phyloP scores from a whole-genome alignment of 1,140 invertebrate species.

The Zophobas morio region DNA sequence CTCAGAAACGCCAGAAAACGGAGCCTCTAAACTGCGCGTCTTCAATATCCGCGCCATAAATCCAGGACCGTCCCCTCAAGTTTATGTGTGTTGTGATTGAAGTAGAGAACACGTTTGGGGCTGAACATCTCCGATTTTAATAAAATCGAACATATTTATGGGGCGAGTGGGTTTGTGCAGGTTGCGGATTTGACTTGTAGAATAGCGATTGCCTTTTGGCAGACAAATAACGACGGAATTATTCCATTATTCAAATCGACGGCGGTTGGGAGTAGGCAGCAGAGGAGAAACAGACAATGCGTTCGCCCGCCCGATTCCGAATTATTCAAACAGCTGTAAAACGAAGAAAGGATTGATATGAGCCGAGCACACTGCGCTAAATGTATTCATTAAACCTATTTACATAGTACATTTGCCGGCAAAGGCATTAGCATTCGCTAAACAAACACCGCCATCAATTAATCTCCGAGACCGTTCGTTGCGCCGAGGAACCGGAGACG shows the following conservation, averaged over 20 bases:
- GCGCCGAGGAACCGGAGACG: slow-evolving; percentile 39
- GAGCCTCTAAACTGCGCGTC: background rate
- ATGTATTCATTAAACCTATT: slow-evolving; percentile 62
- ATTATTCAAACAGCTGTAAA: slow-evolving; percentile 61
- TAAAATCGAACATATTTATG: slow-evolving; percentile 40
- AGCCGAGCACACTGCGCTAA: slow-evolving; percentile 54
- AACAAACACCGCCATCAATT: slow-evolving; percentile 54
- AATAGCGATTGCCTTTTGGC: slow-evolving; percentile 59
- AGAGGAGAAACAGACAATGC: slow-evolving; percentile 56
- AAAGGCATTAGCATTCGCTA: slow-evolving; percentile 53
- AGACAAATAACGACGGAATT: slow-evolving; percentile 60
- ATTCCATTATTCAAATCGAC: slow-evolving; percentile 58
- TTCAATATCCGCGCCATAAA: slow-evolving; percentile 2
- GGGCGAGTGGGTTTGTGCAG: slow-evolving; percentile 35
- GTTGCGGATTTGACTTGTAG: slow-evolving; percentile 56
- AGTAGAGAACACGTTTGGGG: slow-evolving; percentile 27
- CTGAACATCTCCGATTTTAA: slow-evolving; percentile 22
- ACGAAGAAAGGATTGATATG: slow-evolving; percentile 62
- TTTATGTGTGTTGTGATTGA: slow-evolving; percentile 39
- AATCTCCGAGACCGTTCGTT: slow-evolving; percentile 44
- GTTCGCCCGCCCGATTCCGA: slow-evolving; percentile 53
- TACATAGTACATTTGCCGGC: slow-evolving; percentile 57
- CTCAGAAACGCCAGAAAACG: background rate
- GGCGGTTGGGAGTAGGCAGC: slow-evolving; percentile 43
- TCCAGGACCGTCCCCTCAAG: background rate